Conservation (phyloP, 2,797 vertebrate genomes). For the Sus cebifrons region DNA sequence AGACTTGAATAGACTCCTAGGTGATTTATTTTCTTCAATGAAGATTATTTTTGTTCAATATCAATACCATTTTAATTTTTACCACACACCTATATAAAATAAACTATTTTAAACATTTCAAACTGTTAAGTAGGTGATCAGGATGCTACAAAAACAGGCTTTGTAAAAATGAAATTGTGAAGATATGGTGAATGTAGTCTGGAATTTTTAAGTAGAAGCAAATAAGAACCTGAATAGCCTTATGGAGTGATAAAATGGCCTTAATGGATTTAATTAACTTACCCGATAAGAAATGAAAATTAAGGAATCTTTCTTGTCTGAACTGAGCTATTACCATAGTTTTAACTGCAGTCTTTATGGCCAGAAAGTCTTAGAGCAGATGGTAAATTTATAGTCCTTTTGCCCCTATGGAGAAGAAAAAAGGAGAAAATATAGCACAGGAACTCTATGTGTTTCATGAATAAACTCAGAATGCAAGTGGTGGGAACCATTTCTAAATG, state of each 20-base stretch:
- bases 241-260: constrained; percentile 77
- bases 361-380: constrained; percentile 81
- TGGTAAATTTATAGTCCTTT: constrained; percentile 83
- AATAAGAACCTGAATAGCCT: constrained; percentile 56
- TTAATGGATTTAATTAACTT: constrained; percentile 84
- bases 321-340: constrained; percentile 80
- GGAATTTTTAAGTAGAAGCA: constrained; percentile 49
- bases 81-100: background rate
- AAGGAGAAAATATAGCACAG: constrained; percentile 56
- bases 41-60: background rate
- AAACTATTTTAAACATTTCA: constrained; percentile 12
- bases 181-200: background rate
- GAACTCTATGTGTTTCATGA: constrained; percentile 53
- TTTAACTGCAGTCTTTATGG: constrained; percentile 82
- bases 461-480: constrained; percentile 56
- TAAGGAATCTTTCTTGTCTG: constrained; percentile 80
- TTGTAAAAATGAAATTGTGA: constrained; percentile 23
- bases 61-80: background rate
- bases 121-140: background rate
- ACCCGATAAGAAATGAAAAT: constrained; percentile 83
- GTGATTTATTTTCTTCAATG: background rate
- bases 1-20: background rate
- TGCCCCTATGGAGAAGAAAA: constrained; percentile 70
- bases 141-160: background rate
- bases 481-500: constrained; percentile 56